phyloP scores from a whole-genome alignment of 1,140 invertebrate genomes.

The Parapsyche elsis region DNA sequence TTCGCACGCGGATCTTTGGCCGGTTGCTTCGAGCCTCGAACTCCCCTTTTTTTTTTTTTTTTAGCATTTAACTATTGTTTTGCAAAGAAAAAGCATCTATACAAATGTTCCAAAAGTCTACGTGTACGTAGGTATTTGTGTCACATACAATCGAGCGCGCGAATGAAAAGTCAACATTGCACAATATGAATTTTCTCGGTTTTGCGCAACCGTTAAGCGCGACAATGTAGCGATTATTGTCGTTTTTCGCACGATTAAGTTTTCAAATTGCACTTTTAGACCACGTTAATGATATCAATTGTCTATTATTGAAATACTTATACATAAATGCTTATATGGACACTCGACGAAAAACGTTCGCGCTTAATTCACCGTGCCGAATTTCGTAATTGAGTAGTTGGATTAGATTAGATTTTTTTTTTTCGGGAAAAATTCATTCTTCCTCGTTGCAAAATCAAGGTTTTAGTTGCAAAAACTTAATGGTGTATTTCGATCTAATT shows the following conservation, averaged over 20 bases:
- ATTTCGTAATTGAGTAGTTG: slow-evolving; percentile 3
- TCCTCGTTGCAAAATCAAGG: not conserved
- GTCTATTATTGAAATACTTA: too few relatives aligned
- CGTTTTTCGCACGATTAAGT: not conserved
- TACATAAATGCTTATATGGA: too few relatives aligned
- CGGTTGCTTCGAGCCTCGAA: slow-evolving; percentile 23
- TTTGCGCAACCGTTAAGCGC: not conserved
- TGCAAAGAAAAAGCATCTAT: not conserved
- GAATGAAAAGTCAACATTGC: not conserved
- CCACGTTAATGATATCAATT: too few relatives aligned
- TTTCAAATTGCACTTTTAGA: not conserved
- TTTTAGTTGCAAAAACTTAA: not conserved
- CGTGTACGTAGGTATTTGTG: not conserved
- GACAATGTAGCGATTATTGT: not conserved
- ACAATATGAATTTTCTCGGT: not conserved
- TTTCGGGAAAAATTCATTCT: not conserved
- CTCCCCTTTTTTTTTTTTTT: not conserved
- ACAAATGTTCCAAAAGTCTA: too few relatives aligned
- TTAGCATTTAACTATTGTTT: not conserved
- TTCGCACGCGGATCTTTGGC: not conserved
- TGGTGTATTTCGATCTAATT: not conserved
- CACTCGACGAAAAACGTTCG: too few relatives aligned
- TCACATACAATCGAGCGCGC: not conserved
- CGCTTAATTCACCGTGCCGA: not conserved
- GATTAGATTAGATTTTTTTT: not conserved